A percentile compares a stretch with the other conserved stretches of the same genome.
Evolutionary conservation across 2,113 vertebrate species (phyloP).

Genomic region (Sinocyclocheilus grahami): DNA sequence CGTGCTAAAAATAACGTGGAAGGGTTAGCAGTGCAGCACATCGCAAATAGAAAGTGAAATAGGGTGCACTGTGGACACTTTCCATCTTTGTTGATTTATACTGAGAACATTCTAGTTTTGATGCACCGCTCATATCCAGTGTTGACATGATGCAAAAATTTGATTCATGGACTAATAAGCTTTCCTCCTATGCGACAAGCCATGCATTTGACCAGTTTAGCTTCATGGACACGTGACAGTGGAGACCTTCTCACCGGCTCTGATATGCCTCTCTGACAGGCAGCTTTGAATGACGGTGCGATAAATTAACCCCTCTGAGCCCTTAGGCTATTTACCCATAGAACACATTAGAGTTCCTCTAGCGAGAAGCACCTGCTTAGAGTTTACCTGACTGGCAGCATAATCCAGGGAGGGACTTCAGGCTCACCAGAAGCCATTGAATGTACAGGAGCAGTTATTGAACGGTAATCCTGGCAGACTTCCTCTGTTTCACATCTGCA

Average conservation of each 20-base stretch:
- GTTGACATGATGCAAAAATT: not conserved
- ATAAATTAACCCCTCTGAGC: not conserved
- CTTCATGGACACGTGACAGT: not conserved
- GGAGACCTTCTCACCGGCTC: not conserved
- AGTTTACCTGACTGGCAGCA: not conserved
- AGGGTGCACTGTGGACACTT: not conserved
- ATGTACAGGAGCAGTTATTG: slow-evolving; percentile 8
- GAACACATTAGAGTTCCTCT: not conserved
- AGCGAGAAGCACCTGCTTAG: slow-evolving; percentile 5
- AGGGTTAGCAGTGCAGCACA: not conserved
- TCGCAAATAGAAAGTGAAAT: not conserved
- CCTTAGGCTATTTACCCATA: slow-evolving; percentile 12
- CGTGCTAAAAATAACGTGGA: not conserved
- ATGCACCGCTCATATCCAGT: not conserved
- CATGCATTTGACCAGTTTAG: not conserved
- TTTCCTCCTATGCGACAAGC: not conserved
- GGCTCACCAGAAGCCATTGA: not conserved
- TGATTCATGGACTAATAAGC: not conserved
- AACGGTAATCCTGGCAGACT: not conserved
- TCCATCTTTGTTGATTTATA: not conserved
- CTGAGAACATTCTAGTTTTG: not conserved
- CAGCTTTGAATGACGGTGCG: not conserved
- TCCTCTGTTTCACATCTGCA: slow-evolving; percentile 20
- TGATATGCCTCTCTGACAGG: slow-evolving; percentile 5
- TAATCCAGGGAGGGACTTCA: slow-evolving; percentile 9